Evolutionary conservation across 2,888 invertebrate genomes (phyloP), one percentile per base, ranked within the genome.

Genomic region (Eupsilia transversa): DNA sequence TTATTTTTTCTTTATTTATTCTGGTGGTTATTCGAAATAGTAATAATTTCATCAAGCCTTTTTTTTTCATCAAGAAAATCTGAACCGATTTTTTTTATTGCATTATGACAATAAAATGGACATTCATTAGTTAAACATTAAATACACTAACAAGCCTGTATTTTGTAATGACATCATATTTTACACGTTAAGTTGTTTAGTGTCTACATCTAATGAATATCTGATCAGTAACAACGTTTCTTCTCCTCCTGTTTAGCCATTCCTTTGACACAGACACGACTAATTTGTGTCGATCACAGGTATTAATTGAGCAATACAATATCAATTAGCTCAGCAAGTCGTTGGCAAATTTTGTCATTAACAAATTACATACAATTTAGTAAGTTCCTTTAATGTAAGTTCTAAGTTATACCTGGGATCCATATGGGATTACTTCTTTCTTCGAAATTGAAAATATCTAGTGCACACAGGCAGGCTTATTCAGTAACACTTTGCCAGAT

Each of bases 271-370:
- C 46, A n/a, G 23, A 27, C 52, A 65, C 7, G 12, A 35, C 23
- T 38, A 65, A 73, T 84, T 80, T 73, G 30, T 38, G 38, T 49
- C 65, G 60, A 57, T 68, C 5, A 46, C 46, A 59, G 41, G 35
- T 64, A 80, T 27, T 71, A 52, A 69, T 72, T 80, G 54, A 56
- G 49, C 56, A 63, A 68, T 71, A 63, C 35, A 64, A 73, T 73
- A 63, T 33, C 65, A 69, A 79, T 72, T 82, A 71, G 63, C 41
- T 30, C n/a, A 27, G 27, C 14, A 35, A 72, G 41, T 38, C 56
- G 52, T 63, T 65, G 54, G 43, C 30, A 59, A 77, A 56, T 77
- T 78, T 68, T 10, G 23, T 30, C 63, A 66, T 85, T 82, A 74
- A 59, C 69, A 69, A 82, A 79, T 71, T 70, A 77, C 27, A 67